Evolutionary conservation across 2,888 invertebrate species (phyloP).

Genomic region (Bimastos eiseni): DNA sequence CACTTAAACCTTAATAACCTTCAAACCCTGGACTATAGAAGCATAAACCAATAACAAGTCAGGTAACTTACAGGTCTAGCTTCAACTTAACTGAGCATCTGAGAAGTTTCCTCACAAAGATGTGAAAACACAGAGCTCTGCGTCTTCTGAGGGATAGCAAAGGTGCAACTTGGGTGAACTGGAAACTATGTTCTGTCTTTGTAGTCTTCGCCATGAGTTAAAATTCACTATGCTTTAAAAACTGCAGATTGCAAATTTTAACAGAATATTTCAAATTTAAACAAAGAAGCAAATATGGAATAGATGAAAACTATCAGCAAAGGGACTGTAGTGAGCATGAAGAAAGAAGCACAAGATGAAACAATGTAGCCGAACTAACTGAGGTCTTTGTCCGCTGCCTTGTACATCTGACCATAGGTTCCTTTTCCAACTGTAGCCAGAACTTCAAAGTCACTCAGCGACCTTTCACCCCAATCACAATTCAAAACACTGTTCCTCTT

Average conservation of each 20-base stretch:
- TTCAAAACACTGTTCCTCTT: background rate
- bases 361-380: background rate
- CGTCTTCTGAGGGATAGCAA: no score
- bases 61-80: no score
- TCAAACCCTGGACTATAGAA: no score
- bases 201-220: no score
- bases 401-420: constrained; percentile 23
- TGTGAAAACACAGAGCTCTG: no score
- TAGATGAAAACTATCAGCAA: background rate
- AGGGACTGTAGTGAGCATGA: background rate
- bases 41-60: no score
- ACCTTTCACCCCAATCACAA: background rate
- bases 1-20: no score
- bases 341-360: background rate
- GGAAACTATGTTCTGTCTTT: no score
- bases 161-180: no score
- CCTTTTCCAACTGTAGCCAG: constrained; percentile 2
- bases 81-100: no score
- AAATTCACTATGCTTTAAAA: no score
- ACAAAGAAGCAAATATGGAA: background rate
- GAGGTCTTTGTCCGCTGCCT: background rate
- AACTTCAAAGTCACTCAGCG: constrained; percentile 16
- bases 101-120: no score
- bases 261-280: background rate
- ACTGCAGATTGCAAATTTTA: background rate